Base-by-base conservation (phyloP, 2,888 invertebrate species). In the Ochropleura leucogaster region DNA sequence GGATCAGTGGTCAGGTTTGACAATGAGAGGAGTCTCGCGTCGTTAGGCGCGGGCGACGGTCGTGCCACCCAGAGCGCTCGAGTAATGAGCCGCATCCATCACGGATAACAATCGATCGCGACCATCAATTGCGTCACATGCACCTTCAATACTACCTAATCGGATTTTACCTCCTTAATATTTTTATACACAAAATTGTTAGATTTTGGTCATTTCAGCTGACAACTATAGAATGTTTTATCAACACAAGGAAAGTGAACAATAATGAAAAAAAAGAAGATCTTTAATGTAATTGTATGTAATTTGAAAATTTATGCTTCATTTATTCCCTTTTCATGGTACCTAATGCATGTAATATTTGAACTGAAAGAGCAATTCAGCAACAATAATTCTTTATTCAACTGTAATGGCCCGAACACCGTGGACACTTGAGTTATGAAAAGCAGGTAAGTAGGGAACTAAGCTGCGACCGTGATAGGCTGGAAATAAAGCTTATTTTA, bases 11-110 rank as follows among this genome's bases (percentile, higher is more conserved):
- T 87, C 91, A 91, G 79, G 88, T 88, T 88, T 89, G 92, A 94
- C 94, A 94, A 95, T 94, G 93, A 92, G 74, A 72, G 76, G 68
- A 75, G 68, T 72, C 57, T 91, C 80, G 88, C 88, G 91, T 93
- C 94, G 93, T 94, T 94, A 93, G 89, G 91, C 89, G 88, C 89
- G 87, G 86, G 55, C 79, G 87, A 82, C 88, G 90, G 88, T 14
- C 65, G 62, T 42, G 91, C 95, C 94, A 95, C 96, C 95, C 95
- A 95, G 90, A 88, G 93, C 89, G 95, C 87, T 74, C 81, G 85
- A 83, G 91, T 95, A 94, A 95, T 94, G 93, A 94, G 89, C 77
- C 81, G 90, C 93, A 95, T 96, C 94, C 94, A 94, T 95, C 95
- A 95, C 74, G 91, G 91, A 91, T 92, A 93, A 93, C 93, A 91